Evolutionary conservation across 92 coral and sea anemone species (phyloP).

Genomic region (Parazoanthus swiftii): DNA sequence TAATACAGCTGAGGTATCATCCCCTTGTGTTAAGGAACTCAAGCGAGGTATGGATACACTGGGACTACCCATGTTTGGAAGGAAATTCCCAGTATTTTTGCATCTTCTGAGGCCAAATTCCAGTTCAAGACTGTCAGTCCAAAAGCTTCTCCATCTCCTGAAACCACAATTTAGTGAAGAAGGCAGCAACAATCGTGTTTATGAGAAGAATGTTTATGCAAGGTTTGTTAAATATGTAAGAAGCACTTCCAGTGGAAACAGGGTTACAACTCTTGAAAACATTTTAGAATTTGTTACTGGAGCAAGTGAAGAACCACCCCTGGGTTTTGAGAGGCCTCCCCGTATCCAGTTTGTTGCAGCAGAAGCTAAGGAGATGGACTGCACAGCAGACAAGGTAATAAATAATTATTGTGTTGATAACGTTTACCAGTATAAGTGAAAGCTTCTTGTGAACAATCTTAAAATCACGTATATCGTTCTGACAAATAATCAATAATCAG

Average conservation of each 20-base stretch:
- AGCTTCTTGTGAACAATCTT: no score
- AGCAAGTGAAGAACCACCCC: conserved; percentile 21
- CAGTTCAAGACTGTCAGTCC: not conserved
- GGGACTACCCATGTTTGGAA: conserved; percentile 46
- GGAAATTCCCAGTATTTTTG: conserved; percentile 45
- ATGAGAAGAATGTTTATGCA: not conserved
- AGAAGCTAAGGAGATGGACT: not conserved
- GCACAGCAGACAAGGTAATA: not conserved
- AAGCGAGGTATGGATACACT: conserved; percentile 47
- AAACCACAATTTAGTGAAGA: not conserved
- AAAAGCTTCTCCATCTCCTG: not conserved
- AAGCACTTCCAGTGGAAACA: not conserved
- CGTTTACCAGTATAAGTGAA: no score
- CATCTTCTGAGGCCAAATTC: conserved; percentile 53
- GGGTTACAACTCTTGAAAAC: not conserved
- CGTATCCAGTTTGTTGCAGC: not conserved
- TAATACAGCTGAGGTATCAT: conserved; percentile 22
- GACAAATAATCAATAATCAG: no score
- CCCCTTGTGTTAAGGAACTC: conserved; percentile 48
- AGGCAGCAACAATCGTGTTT: not conserved
- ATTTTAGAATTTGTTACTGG: conserved; percentile 18
- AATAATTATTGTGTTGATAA: not conserved
- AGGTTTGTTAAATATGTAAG: conserved; percentile 12
- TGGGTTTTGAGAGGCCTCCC: not conserved
- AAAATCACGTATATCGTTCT: no score